These are phyloP conservation scores for Apostichopus parvimensis DNA, from an alignment of 35 echinoderm and acorn worm genomes.

Conservation along the genomic window DNA sequence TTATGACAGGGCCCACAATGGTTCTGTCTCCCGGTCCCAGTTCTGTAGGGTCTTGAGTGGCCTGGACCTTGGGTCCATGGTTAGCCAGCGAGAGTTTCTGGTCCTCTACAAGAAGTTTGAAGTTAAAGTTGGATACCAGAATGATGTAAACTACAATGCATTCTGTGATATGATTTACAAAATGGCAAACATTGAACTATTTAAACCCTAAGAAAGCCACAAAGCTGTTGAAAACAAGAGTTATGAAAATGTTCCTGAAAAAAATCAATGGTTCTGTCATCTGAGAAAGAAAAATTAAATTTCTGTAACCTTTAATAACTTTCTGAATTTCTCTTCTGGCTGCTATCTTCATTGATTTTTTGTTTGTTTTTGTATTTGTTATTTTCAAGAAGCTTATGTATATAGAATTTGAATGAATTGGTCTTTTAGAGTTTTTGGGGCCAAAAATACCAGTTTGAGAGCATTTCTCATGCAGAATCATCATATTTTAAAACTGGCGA, in stretches of 20 bases:
- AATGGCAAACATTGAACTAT: conserved; percentile 89
- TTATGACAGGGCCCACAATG: conserved; percentile 93
- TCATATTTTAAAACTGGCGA: too few species aligned
- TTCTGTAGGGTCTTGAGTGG: conserved; percentile 92
- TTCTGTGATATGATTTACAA: conserved; percentile 94
- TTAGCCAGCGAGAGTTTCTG: conserved; percentile 86
- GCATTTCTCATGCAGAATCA: too few species aligned
- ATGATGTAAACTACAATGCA: conserved; percentile 84
- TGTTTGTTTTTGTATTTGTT: too few species aligned
- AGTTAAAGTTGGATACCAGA: conserved; percentile 83
- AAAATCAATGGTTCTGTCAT: too few species aligned
- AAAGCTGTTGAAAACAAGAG: neutral
- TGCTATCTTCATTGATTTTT: neutral
- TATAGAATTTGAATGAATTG: too few species aligned
- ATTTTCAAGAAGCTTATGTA: too few species aligned
- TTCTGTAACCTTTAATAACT: too few species aligned
- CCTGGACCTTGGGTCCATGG: conserved; percentile 83
- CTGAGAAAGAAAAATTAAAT: too few species aligned
- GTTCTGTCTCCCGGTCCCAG: conserved; percentile 83
- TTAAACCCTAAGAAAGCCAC: conserved; percentile 66
- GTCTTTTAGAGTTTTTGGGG: too few species aligned
- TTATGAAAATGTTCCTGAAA: neutral
- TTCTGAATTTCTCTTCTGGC: too few species aligned
- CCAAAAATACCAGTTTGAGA: too few species aligned
- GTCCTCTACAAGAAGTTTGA: conserved; percentile 95